phyloP scores from a whole-genome alignment of 2,888 invertebrate genomes.

The Carcina quercana region DNA sequence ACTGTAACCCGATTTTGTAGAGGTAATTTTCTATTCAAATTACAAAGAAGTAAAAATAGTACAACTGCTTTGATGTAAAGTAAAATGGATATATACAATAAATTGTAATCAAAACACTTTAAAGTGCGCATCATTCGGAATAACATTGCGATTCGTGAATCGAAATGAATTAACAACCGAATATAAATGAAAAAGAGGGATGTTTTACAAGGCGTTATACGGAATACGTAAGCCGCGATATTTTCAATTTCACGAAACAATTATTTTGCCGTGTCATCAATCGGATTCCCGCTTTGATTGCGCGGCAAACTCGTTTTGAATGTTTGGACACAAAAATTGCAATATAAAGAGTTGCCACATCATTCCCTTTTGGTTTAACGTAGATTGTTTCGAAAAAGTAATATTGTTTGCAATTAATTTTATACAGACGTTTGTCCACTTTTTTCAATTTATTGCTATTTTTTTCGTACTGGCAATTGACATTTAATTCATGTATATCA shows the following conservation, averaged over 20 bases:
- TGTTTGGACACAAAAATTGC: slow-evolving; percentile 75
- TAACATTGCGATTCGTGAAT: too few relatives aligned
- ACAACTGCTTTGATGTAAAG: too few relatives aligned
- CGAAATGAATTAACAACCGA: slow-evolving; percentile 3
- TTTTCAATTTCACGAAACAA: slow-evolving; percentile 74
- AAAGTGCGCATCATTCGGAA: too few relatives aligned
- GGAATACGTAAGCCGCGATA: slow-evolving; percentile 53
- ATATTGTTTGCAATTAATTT: slow-evolving; percentile 73
- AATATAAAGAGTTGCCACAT: slow-evolving; percentile 75
- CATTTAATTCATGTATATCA: too few relatives aligned
- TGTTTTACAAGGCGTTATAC: slow-evolving; percentile 51
- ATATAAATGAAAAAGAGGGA: slow-evolving; percentile 22
- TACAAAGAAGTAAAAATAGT: too few relatives aligned
- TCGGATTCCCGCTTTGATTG: slow-evolving; percentile 74
- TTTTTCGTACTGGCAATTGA: too few relatives aligned
- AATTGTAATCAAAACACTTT: too few relatives aligned
- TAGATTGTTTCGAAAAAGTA: slow-evolving; percentile 72
- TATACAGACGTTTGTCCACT: slow-evolving; percentile 64
- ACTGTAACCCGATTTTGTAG: too few relatives aligned
- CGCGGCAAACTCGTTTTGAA: slow-evolving; percentile 74
- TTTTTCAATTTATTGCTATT: slow-evolving; percentile 54
- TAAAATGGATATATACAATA: too few relatives aligned
- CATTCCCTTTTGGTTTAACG: slow-evolving; percentile 73
- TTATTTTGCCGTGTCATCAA: slow-evolving; percentile 74
- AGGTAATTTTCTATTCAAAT: too few relatives aligned